Base-by-base conservation (phyloP, 1,140 invertebrate species). In the Trichonephila clavata region DNA sequence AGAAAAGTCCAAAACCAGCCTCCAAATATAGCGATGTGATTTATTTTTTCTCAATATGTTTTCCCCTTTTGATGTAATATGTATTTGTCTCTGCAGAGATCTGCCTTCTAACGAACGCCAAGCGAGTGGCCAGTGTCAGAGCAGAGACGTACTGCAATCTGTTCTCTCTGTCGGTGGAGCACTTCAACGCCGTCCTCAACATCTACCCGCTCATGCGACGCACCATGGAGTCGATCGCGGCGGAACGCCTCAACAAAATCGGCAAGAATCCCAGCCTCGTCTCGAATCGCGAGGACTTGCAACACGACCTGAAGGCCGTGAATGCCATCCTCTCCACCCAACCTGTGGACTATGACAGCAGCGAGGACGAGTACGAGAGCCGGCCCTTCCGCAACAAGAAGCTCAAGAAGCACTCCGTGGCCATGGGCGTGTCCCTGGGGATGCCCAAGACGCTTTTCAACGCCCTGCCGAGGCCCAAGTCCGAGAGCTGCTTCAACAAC, bases 91-190 rank as follows among this genome's bases (percentile, higher is more conserved):
- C 94, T 95, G 71, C 95, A 96, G 96, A 96, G 95, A 96, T 96
- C 68, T 96, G 96, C 94, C 95, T 96, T n/a, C 95, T 96, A 71
- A 96, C 96, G 7, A 96, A 96, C 94, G 96, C 96, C 14, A 95
- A 98, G 95, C 97, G 99, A 94, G 98, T 99, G 86, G 99, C 99
- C 39, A 99, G 98, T 95, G 99, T 99, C 94, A 97, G 99, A 93
- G 98, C 99, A 81, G 99, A 99, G 96, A 99, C 99, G 32, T 99
- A 99, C 96, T 99, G 99, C 96, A 99, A 99, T 96, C 97, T 99
- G 94, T 99, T 99, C 97, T 99, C 98, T 83, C 97, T 99, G 95
- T 99, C 98, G 95, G 98, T 99, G 95, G 98, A 99, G 96, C 98
- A 99, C 96, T 99, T 99, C 96, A 95, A 96, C 96, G 97, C 98